Evolutionary conservation across 2,888 invertebrate genomes (phyloP), one percentile per base, ranked within the genome.

Genomic region (Magallana nippona): DNA sequence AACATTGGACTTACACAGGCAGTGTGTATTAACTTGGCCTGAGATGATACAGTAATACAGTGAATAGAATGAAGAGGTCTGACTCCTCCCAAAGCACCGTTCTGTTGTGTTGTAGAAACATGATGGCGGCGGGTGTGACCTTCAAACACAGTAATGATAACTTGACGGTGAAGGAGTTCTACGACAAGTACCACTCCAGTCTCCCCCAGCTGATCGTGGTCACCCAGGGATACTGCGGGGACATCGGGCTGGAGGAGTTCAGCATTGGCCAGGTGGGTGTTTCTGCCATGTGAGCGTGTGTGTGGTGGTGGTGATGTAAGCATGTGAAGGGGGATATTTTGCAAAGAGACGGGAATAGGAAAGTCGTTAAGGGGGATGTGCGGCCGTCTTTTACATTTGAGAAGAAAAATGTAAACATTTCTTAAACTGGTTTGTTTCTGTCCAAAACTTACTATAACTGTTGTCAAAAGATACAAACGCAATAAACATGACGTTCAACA

Each of bases 201-300:
- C 81, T 88, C 8, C 88, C 88, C 17, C 77, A 84, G 44, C 58
- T 87, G 0, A 86, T 87, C 3, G 84, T 87, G 82, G 85, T 88
- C 2, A 85, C 83, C 2, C 86, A 86, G 57, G 86, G 84, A 5
- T 86, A 84, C 77, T 79, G 83, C 22, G 84, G 86, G 3, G 84
- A 86, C 10, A 83, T 84, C 19, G 81, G 77, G 1, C 79, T 86
- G 19, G 84, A 84, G 19, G 84, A 84, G 17, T 86, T 84, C 56
- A 82, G 84, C 22, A 83, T 79, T 55, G 82, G 80, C 10, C 84
- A 84, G 82, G 84, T 84, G 27, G 58, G 80, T 80, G 22, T 10
- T 11, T 62, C 2, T 5, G 58, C 58, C n/a, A n/a, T n/a, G n/a
- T n/a, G n/a, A 58, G 58, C 17, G 15, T 58, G 58, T 1, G 58